phyloP scores from a whole-genome alignment of 1,140 invertebrate genomes.

The Drosophila kohkoa region DNA sequence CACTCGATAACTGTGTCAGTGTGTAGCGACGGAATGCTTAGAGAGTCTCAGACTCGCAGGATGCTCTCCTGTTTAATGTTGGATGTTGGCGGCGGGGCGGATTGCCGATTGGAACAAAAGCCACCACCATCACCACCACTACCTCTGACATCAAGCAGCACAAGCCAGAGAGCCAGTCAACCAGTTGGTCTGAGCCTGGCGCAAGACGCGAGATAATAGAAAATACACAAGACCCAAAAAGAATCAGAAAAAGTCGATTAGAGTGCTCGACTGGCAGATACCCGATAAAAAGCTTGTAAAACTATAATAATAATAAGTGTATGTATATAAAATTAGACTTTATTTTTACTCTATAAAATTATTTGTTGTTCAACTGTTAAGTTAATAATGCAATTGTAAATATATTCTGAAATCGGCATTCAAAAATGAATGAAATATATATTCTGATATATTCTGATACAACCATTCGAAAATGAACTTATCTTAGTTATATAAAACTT shows the following conservation, averaged over 20 bases:
- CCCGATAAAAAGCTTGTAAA: neutral
- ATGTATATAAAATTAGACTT: too few species aligned
- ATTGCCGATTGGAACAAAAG: conserved; percentile 27
- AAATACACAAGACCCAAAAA: conserved; percentile 12
- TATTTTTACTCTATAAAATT: too few species aligned
- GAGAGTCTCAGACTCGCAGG: conserved; percentile 40
- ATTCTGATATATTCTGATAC: too few species aligned
- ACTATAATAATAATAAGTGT: too few species aligned
- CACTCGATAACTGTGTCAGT: conserved; percentile 84
- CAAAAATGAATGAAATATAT: too few species aligned
- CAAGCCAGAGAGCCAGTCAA: conserved; percentile 11
- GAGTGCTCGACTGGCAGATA: neutral
- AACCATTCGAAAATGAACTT: too few species aligned
- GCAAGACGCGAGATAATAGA: conserved; percentile 62
- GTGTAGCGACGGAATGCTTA: conserved; percentile 67
- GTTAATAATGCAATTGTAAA: too few species aligned
- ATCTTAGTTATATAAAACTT: too few species aligned
- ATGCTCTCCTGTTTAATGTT: conserved; percentile 44
- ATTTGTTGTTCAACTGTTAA: too few species aligned
- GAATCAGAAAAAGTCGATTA: neutral
- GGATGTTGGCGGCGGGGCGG: conserved; percentile 34
- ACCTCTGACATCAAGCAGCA: conserved; percentile 9
- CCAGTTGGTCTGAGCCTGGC: conserved; percentile 25
- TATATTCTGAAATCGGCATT: too few species aligned
- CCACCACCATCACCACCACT: conserved; percentile 36